Evolutionary conservation across 2,888 invertebrate species (phyloP), one percentile per base, ranked within the genome.

Genomic region (Lochmaea capreae): DNA sequence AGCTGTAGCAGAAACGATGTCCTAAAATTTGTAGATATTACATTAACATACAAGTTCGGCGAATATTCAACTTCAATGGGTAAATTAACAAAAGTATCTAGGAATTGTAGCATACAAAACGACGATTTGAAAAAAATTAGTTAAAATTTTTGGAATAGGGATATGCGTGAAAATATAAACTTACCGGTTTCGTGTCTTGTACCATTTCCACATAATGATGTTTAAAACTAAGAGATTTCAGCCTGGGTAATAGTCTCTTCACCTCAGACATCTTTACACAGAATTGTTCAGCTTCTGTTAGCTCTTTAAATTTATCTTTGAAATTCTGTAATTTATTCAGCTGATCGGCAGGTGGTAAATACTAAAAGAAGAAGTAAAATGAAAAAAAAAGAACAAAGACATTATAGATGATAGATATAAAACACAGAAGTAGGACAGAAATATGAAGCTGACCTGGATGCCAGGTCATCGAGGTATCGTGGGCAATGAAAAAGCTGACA

Each of bases 261-360:
- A 99, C 92, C 83, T 95, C 94, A 0, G 96, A 94, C 82, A 98
- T 93, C 42, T 95, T 95, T 0, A 97, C 93, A 66, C 95, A 95
- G 87, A 99, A 99, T 86, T 96, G 97, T 85, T 99, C 99, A 0
- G 98, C 97, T 80, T 97, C 97, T 0, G 95, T 94, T 75, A 97
- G 87, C 12, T 96, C 94, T 67, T 93, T 91, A 83, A 94, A 94
- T 18, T 91, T 90, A 74, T 93, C 92, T 83, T 95, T 94, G 77
- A 94, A 90, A 76, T 94, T 93, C 42, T 95, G 92, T 10, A 99
- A 87, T 81, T 95, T 93, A 79, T 93, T 94, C 22, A 99, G 88
- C 82, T 97, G 95, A 83, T 98, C 98, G 73, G 95, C 93, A 4
- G 94, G 94, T 0, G 99, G 99, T 77, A 99, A 90, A 86, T 97